phyloP scores from a whole-genome alignment of 2,113 vertebrate species.

The Myiozetetes cayanensis region DNA sequence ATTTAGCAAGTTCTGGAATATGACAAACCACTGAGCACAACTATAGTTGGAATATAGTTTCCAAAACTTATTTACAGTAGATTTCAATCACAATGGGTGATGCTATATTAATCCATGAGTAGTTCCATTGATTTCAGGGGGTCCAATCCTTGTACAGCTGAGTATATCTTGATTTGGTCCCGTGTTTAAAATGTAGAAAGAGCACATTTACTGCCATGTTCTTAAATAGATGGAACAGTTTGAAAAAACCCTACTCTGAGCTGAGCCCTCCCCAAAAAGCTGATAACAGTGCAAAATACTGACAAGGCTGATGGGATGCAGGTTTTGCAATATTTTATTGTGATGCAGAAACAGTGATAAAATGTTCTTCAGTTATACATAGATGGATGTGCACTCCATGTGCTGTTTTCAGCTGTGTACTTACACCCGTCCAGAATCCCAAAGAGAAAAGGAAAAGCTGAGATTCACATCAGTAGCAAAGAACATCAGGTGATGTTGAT shows the following conservation, averaged over 20 bases:
- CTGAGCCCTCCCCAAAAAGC: not conserved
- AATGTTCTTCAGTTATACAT: not conserved
- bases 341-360: not conserved
- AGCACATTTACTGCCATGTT: not conserved
- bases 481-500: conserved; percentile 49
- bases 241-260: not conserved
- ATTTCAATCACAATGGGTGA: not conserved
- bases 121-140: conserved; percentile 27
- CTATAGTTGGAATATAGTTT: not conserved
- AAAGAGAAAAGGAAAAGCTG: conserved; percentile 16
- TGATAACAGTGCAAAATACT: not conserved
- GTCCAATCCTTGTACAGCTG: not conserved
- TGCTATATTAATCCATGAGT: not conserved
- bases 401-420: not conserved
- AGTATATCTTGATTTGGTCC: not conserved
- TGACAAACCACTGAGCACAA: not conserved
- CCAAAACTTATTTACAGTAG: conserved; percentile 34
- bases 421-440: not conserved
- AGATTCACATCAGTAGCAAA: conserved; percentile 49
- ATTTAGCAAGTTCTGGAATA: conserved; percentile 13
- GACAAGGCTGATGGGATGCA: not conserved
- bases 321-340: not conserved
- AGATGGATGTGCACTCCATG: not conserved
- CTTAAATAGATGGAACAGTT: not conserved
- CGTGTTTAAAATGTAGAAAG: not conserved